Percentiles rank a stretch among this genome's conserved stretches.
These are phyloP conservation scores for Cyprinella venusta DNA, from an alignment of 2,797 vertebrate species.

Conservation along the genomic window DNA sequence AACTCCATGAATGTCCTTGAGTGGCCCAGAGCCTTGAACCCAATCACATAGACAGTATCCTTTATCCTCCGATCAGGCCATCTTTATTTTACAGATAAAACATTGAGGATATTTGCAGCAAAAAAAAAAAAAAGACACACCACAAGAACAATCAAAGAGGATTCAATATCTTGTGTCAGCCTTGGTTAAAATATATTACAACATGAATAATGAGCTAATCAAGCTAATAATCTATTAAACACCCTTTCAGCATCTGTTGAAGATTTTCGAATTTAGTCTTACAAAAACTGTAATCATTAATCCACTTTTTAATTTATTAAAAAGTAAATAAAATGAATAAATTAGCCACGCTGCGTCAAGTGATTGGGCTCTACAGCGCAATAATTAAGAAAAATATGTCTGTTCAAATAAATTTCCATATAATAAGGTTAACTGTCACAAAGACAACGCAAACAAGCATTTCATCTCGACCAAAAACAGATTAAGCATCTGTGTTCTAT, in stretches of 20 bases:
- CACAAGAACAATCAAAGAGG: constrained; percentile 52
- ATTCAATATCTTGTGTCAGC: constrained; percentile 56
- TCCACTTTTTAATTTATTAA: neutral
- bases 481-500: neutral
- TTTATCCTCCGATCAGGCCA: neutral
- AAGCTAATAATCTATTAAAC: constrained; percentile 59
- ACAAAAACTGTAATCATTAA: constrained; percentile 47
- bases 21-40: neutral
- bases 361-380: constrained; percentile 18
- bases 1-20: neutral
- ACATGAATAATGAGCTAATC: constrained; percentile 64
- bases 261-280: constrained; percentile 51
- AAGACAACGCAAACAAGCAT: neutral
- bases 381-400: constrained; percentile 34
- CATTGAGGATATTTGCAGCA: constrained; percentile 17
- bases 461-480: constrained; percentile 1
- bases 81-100: constrained; percentile 34
- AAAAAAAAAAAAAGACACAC: too few species aligned
- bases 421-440: constrained; percentile 24
- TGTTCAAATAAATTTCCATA: constrained; percentile 9
- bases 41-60: neutral
- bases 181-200: constrained; percentile 53
- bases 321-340: constrained; percentile 38
- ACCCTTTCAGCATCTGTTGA: constrained; percentile 56
- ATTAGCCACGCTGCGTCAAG: constrained; percentile 25